These are phyloP conservation scores for Xestia sexstrigata DNA, from an alignment of 2,888 invertebrate species.

Conservation along the genomic window DNA sequence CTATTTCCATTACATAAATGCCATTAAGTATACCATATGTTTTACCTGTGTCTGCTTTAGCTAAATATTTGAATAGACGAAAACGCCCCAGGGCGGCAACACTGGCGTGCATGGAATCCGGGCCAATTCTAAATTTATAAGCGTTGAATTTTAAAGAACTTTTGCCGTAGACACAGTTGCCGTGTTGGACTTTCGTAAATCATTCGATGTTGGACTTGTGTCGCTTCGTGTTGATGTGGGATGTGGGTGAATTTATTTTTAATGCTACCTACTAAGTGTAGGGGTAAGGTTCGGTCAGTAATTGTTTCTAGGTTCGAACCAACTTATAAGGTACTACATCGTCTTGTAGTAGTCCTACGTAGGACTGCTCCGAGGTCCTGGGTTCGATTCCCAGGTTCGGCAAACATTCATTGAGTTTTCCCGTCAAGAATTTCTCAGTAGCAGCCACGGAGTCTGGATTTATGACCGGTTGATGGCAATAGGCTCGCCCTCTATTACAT, in stretches of 20 bases:
- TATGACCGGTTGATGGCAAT: no score
- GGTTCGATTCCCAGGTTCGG: not conserved
- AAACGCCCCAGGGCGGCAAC: conserved; percentile 45
- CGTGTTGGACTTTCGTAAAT: conserved; percentile 39
- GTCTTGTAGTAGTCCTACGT: not conserved
- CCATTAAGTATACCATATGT: conserved; percentile 26
- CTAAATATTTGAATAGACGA: conserved; percentile 67
- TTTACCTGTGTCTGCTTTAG: conserved; percentile 36
- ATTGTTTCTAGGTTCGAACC: not conserved
- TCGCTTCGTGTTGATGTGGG: not conserved
- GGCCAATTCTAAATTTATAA: conserved; percentile 66
- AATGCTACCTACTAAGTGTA: not conserved
- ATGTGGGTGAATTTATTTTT: not conserved
- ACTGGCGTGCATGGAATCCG: conserved; percentile 51
- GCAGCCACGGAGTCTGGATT: no score
- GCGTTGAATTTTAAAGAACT: conserved; percentile 66
- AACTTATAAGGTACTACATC: not conserved
- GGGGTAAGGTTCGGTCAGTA: not conserved
- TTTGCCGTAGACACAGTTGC: conserved; percentile 30
- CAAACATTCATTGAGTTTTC: not conserved
- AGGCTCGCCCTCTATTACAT: no score
- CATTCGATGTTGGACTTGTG: conserved; percentile 12
- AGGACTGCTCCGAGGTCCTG: not conserved
- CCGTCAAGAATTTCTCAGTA: no score
- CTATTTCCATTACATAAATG: conserved; percentile 47